phyloP scores from a whole-genome alignment of 2,888 invertebrate genomes.

The Holacanthella duospinosa region DNA sequence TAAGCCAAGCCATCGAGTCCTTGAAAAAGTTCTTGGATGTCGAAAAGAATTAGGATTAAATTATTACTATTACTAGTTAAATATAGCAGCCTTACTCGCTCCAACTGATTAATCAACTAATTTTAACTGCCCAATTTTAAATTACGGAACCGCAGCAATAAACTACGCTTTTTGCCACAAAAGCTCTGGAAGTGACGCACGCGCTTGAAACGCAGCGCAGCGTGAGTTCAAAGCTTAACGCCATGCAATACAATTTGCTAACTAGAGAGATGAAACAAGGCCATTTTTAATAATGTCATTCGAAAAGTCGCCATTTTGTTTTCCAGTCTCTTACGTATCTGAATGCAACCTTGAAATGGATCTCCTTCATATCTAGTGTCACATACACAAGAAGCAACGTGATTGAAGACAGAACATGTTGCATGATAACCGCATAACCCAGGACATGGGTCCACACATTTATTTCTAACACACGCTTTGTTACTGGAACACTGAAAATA shows the following conservation, averaged over 20 bases:
- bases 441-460: conserved; percentile 74
- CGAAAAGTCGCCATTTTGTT: no score
- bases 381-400: not conserved
- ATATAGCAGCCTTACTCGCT: no score
- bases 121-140: not conserved
- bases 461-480: conserved; percentile 71
- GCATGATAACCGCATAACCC: conserved; percentile 14
- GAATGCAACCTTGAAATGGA: not conserved
- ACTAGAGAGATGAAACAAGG: conserved; percentile 1
- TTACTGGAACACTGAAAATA: conserved; percentile 69
- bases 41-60: no score
- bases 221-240: not conserved
- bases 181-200: not conserved
- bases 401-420: not conserved
- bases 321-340: not conserved
- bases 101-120: not conserved
- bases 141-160: no score
- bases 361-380: not conserved
- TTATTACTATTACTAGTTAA: no score
- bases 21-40: no score
- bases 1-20: not conserved
- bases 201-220: not conserved
- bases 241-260: no score
- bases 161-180: not conserved
- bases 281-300: not conserved